A percentile compares a stretch with the other conserved stretches of the same genome.
phyloP scores from a whole-genome alignment of 2,797 vertebrate genomes.

The Martes flavigula region DNA sequence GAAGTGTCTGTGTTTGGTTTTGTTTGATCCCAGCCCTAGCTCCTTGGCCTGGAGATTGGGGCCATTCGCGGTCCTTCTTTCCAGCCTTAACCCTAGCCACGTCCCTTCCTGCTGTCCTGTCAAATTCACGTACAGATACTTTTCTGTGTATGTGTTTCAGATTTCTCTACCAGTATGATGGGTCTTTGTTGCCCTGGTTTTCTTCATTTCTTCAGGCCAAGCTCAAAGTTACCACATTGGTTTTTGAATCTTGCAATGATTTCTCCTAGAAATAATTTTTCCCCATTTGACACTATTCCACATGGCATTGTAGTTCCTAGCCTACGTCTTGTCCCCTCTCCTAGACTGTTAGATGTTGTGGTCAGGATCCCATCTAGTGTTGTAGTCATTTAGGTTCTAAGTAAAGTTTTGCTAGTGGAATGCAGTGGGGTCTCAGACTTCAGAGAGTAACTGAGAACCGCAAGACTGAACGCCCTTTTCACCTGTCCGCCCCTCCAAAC shows the following conservation, averaged over 20 bases:
- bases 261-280: neutral
- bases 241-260: constrained; percentile 28
- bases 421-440: neutral
- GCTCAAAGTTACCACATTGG: neutral
- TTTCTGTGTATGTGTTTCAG: neutral
- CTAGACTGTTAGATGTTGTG: neutral
- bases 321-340: neutral
- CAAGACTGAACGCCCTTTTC: neutral
- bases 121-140: neutral
- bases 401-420: neutral
- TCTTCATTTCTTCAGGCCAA: neutral
- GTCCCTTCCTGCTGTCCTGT: neutral
- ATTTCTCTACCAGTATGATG: neutral
- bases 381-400: neutral
- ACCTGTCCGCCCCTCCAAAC: neutral
- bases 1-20: neutral
- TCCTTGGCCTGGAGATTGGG: neutral
- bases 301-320: neutral
- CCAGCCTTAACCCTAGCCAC: neutral
- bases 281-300: neutral
- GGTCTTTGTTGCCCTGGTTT: neutral
- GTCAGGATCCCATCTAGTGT: neutral
- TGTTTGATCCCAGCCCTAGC: neutral
- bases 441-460: neutral
- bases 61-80: neutral